Conservation (phyloP, 2,888 invertebrate species). For the Alviniconcha strummeri region DNA sequence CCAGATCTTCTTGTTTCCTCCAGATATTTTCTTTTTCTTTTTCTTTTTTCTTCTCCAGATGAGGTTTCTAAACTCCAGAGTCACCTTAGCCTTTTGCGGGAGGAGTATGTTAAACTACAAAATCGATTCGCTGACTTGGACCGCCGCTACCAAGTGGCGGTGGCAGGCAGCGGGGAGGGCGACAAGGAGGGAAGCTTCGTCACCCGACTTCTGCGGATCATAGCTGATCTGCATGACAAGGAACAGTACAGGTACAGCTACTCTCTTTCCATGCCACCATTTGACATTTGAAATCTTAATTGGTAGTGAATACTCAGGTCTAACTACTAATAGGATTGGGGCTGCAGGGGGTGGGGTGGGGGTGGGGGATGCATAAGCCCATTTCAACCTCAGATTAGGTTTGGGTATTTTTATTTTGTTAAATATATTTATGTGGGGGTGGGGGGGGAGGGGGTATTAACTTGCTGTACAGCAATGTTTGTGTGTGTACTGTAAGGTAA, state of each 20-base stretch:
- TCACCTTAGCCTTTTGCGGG: constrained; percentile 88
- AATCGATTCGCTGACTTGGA: constrained; percentile 87
- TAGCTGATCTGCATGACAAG: constrained; percentile 88
- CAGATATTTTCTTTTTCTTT: background rate
- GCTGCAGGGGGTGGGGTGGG: no score
- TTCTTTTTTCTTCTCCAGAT: constrained; percentile 41
- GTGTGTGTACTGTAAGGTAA: no score
- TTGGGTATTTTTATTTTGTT: no score
- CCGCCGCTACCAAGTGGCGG: constrained; percentile 86
- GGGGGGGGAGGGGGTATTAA: no score
- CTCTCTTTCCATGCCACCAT: background rate
- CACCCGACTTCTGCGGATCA: constrained; percentile 86
- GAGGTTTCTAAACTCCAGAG: constrained; percentile 81
- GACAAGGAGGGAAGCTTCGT: constrained; percentile 83
- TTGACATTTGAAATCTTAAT: no score
- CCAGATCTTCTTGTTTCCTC: no score
- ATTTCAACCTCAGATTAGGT: background rate
- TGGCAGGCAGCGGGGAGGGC: constrained; percentile 78
- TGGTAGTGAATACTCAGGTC: no score
- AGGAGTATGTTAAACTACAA: constrained; percentile 93
- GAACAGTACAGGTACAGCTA: constrained; percentile 75
- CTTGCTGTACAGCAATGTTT: no score
- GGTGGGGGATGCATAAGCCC: background rate
- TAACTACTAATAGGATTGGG: no score
- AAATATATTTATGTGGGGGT: no score